Conservation (phyloP, 2,113 vertebrate genomes). For the Forbesichthys agassizii region DNA sequence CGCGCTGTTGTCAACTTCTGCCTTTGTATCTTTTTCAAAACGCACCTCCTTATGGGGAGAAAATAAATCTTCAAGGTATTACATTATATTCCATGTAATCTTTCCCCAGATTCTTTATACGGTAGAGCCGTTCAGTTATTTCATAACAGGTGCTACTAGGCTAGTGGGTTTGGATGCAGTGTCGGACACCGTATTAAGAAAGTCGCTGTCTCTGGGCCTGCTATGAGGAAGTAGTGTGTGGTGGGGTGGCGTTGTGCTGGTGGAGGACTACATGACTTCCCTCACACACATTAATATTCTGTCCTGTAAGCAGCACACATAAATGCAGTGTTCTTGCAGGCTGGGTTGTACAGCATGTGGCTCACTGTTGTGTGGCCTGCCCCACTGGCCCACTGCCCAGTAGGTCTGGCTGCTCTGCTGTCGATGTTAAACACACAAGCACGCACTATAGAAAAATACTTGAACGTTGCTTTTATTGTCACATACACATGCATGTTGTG, state of each 20-base stretch:
- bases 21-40: too few relatives aligned
- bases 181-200: conserved; percentile 45
- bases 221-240: conserved; percentile 42
- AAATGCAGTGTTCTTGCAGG: conserved; percentile 21
- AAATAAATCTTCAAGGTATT: too few relatives aligned
- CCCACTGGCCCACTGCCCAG: conserved; percentile 30
- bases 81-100: too few relatives aligned
- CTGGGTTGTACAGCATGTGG: conserved; percentile 23
- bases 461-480: not conserved
- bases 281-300: conserved; percentile 8
- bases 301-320: conserved; percentile 11
- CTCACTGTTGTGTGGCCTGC: conserved; percentile 39
- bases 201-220: conserved; percentile 41
- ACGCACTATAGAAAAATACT: too few relatives aligned
- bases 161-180: not conserved
- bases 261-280: conserved; percentile 51
- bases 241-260: conserved; percentile 24
- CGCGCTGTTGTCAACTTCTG: too few relatives aligned
- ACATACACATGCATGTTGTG: too few relatives aligned
- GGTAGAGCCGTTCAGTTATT: not conserved
- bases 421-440: not conserved
- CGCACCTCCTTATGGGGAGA: too few relatives aligned
- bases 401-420: conserved; percentile 25
- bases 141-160: conserved; percentile 16
- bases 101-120: not conserved